Conservation (phyloP, 1,140 invertebrate genomes). For the Drepana arcuata region DNA sequence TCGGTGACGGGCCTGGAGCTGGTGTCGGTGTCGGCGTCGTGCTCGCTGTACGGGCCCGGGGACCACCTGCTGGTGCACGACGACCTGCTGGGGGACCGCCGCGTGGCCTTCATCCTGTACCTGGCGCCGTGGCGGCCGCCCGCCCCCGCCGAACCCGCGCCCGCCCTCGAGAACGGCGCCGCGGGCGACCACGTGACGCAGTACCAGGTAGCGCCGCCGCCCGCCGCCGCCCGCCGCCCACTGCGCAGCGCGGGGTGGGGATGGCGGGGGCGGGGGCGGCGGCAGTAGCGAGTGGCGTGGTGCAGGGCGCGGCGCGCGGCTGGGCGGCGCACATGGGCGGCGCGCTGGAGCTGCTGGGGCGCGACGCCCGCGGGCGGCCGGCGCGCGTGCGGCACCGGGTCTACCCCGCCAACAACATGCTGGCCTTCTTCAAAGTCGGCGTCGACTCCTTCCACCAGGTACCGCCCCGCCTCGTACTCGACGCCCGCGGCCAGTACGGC, state of each 20-base stretch:
- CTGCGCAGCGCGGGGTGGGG: constrained; percentile 78
- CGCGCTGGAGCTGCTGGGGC: constrained; percentile 76
- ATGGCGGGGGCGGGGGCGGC: constrained; percentile 68
- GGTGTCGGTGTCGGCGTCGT: constrained; percentile 78
- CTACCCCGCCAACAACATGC: constrained; percentile 78
- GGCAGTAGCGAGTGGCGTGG: constrained; percentile 77
- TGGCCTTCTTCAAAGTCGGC: constrained; percentile 81
- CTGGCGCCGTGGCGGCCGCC: constrained; percentile 67
- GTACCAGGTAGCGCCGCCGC: constrained; percentile 69
- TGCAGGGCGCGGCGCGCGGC: constrained; percentile 46
- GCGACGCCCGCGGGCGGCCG: constrained; percentile 73
- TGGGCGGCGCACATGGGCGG: constrained; percentile 78
- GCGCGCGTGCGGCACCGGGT: constrained; percentile 70
- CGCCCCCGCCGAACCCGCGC: not conserved
- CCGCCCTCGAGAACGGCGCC: constrained; percentile 27
- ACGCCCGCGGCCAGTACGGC: constrained; percentile 72
- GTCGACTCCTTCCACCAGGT: constrained; percentile 53
- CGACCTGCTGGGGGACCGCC: constrained; percentile 78
- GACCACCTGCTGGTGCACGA: constrained; percentile 83
- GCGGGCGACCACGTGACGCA: constrained; percentile 76
- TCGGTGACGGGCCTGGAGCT: constrained; percentile 74
- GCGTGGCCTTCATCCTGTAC: constrained; percentile 82
- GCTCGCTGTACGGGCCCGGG: constrained; percentile 79
- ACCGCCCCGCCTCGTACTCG: constrained; percentile 58
- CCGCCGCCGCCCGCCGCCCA: constrained; percentile 69